phyloP scores from a whole-genome alignment of 2,888 invertebrate species.

The Pemphredon lugubris region DNA sequence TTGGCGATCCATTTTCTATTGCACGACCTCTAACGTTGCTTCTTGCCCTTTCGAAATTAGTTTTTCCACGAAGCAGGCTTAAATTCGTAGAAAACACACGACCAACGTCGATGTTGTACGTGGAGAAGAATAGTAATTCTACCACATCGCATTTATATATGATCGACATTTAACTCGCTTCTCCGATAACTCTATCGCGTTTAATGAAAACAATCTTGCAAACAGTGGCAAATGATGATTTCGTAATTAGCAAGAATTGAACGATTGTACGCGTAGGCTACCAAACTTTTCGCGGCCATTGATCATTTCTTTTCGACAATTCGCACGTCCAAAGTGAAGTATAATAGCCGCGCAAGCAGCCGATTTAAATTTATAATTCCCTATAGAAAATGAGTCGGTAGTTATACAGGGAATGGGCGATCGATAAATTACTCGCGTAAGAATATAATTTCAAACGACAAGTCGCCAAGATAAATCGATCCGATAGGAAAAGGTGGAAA shows the following conservation, averaged over 20 bases:
- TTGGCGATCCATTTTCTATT: not conserved
- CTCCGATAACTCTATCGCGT: too few relatives aligned
- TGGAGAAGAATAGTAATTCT: too few relatives aligned
- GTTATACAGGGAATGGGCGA: not conserved
- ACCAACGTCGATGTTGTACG: too few relatives aligned
- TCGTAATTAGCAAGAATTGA: not conserved
- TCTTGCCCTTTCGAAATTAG: too few relatives aligned
- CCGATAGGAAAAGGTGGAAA: constrained; percentile 13
- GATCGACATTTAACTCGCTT: too few relatives aligned
- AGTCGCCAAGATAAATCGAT: constrained; percentile 36
- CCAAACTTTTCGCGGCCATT: not conserved
- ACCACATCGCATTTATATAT: too few relatives aligned
- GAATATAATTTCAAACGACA: constrained; percentile 30
- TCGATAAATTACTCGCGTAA: constrained; percentile 10
- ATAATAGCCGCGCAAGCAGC: not conserved
- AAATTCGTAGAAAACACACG: too few relatives aligned
- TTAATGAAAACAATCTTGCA: too few relatives aligned
- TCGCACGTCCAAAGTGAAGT: not conserved
- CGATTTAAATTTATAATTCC: not conserved
- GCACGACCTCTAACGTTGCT: not conserved
- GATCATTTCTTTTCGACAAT: not conserved
- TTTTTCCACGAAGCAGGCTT: too few relatives aligned
- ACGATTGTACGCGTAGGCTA: not conserved
- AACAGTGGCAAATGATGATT: too few relatives aligned
- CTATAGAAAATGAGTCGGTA: not conserved